Percentiles rank a stretch among this genome's conserved stretches.
These are phyloP conservation scores for Saxicola maurus DNA, from an alignment of 2,797 vertebrate species.

Conservation along the genomic window DNA sequence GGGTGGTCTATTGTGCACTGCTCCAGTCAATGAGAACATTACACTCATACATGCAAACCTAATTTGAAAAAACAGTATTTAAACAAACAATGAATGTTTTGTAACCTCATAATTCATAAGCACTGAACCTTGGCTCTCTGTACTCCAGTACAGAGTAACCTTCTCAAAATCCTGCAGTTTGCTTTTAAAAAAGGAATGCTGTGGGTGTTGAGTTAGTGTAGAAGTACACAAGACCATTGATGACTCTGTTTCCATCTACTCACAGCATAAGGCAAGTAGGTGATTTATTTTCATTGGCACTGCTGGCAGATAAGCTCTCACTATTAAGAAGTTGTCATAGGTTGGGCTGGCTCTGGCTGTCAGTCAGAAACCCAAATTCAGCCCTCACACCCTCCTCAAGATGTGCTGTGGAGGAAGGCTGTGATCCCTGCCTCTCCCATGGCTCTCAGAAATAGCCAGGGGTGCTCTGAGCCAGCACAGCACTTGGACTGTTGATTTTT, in stretches of 20 bases:
- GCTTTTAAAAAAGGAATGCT: background rate
- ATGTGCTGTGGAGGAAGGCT: background rate
- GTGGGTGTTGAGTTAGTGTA: constrained; percentile 16
- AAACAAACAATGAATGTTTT: constrained; percentile 33
- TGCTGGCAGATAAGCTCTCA: background rate
- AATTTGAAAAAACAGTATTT: constrained; percentile 24
- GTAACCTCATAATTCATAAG: background rate
- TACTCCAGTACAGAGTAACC: background rate
- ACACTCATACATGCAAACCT: background rate
- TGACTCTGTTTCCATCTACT: constrained; percentile 21
- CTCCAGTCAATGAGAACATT: constrained; percentile 17
- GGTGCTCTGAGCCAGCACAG: background rate
- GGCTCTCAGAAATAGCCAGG: background rate
- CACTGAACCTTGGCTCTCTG: background rate
- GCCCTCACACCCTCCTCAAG: background rate
- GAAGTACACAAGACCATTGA: constrained; percentile 2
- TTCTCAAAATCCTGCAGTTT: background rate
- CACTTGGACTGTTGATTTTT: background rate
- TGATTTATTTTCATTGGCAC: constrained; percentile 58
- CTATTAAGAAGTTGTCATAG: background rate
- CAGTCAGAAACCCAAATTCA: background rate
- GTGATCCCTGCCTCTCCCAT: background rate
- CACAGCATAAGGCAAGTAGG: constrained; percentile 40
- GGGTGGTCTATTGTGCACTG: constrained; percentile 23
- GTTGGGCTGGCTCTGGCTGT: background rate